phyloP scores from a whole-genome alignment of 2,113 vertebrate genomes.

The Calyptomena viridis region DNA sequence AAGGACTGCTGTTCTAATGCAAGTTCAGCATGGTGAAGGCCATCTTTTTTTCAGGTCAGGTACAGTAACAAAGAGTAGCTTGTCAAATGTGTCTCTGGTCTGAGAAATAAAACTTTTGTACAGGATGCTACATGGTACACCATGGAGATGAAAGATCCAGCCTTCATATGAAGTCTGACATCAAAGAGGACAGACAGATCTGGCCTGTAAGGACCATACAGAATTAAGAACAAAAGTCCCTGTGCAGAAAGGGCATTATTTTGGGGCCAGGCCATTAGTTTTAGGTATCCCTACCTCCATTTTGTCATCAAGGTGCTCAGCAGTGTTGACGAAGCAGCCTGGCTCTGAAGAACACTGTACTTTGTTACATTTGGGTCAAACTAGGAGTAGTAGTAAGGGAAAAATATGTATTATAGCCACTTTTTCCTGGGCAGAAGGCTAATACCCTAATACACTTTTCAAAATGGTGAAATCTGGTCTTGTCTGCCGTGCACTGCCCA shows the following conservation, averaged over 20 bases:
- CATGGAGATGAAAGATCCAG: not conserved
- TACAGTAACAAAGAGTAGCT: not conserved
- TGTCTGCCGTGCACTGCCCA: not conserved
- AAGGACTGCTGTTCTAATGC: constrained; percentile 5
- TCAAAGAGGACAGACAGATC: not conserved
- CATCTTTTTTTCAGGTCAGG: not conserved
- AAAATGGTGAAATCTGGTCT: not conserved
- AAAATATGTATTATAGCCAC: not conserved
- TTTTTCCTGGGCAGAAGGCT: not conserved
- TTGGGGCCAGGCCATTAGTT: not conserved
- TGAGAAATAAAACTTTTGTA: not conserved
- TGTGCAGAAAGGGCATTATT: not conserved
- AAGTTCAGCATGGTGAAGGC: not conserved
- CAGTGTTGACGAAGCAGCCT: not conserved
- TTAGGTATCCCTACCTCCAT: not conserved
- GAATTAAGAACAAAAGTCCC: not conserved
- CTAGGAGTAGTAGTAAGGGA: not conserved
- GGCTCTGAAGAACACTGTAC: not conserved
- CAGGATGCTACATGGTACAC: not conserved
- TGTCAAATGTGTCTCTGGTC: not conserved
- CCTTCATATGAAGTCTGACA: not conserved
- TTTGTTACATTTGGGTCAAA: not conserved
- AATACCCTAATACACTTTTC: not conserved
- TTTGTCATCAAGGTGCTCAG: not conserved
- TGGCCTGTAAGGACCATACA: not conserved